Evolutionary conservation across 1,140 invertebrate species (phyloP).

Genomic region (Colletes gigas): DNA sequence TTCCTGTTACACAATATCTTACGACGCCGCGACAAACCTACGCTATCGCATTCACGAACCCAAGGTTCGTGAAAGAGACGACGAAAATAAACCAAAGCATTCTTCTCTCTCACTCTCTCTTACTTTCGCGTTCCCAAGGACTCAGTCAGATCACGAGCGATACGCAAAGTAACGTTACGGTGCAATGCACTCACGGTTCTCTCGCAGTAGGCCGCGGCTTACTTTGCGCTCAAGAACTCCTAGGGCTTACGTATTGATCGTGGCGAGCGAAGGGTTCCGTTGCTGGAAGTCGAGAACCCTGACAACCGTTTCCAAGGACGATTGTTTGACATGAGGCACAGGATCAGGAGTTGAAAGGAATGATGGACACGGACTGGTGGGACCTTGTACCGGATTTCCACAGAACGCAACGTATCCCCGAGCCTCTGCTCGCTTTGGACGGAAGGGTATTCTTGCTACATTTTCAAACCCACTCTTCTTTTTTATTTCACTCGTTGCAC

Average conservation of each 20-base stretch:
- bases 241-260: slow-evolving; percentile 71
- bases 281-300: slow-evolving; percentile 64
- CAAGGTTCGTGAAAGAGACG: not conserved
- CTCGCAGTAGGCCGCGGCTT: slow-evolving; percentile 50
- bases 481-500: too few relatives aligned
- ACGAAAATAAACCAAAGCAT: not conserved
- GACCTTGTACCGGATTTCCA: slow-evolving; percentile 81
- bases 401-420: slow-evolving; percentile 79
- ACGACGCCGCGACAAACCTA: not conserved
- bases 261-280: slow-evolving; percentile 49
- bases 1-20: not conserved
- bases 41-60: too few relatives aligned
- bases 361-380: slow-evolving; percentile 85
- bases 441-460: slow-evolving; percentile 80
- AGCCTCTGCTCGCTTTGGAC: slow-evolving; percentile 83
- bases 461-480: not conserved
- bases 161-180: not conserved
- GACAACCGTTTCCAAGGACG: slow-evolving; percentile 73
- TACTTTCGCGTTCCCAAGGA: not conserved
- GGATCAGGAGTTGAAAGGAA: slow-evolving; percentile 45
- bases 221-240: slow-evolving; percentile 53
- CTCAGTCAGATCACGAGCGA: not conserved
- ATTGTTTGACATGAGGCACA: slow-evolving; percentile 64
- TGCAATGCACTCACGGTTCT: not conserved
- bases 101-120: too few relatives aligned